Evolutionary conservation across 2,888 invertebrate genomes (phyloP).

Genomic region (Syrista parreyssii): DNA sequence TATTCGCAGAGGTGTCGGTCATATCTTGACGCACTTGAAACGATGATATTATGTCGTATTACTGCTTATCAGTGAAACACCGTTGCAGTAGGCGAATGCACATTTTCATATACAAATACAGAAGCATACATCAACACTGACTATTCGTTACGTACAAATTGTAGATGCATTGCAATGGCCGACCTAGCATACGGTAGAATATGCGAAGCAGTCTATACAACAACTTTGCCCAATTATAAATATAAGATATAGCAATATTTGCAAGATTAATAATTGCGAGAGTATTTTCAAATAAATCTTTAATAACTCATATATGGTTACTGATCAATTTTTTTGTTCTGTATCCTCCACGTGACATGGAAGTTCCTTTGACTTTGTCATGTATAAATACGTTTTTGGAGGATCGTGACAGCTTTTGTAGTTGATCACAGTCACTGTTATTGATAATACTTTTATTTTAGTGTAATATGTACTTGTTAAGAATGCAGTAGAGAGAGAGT

Average conservation of each 20-base stretch:
- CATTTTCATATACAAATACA: constrained; percentile 2
- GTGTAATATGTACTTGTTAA: background rate
- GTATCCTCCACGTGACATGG: background rate
- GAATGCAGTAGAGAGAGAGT: background rate
- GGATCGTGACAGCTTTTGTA: background rate
- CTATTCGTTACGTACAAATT: constrained; percentile 37
- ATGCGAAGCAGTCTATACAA: background rate
- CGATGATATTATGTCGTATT: constrained; percentile 40
- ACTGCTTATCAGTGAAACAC: constrained; percentile 32
- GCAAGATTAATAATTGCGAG: background rate
- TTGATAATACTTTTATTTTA: background rate
- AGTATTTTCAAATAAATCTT: background rate
- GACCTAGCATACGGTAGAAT: background rate
- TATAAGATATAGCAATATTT: background rate
- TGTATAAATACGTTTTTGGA: background rate
- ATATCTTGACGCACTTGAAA: constrained; percentile 21
- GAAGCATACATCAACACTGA: constrained; percentile 20
- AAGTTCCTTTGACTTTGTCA: background rate
- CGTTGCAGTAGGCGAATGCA: background rate
- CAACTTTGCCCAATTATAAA: background rate
- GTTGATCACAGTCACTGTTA: background rate
- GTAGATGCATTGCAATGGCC: constrained; percentile 28
- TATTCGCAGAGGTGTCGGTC: background rate
- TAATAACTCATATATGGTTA: too few species aligned
- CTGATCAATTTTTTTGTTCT: too few species aligned